A percentile compares a stretch with the other conserved stretches of the same genome.
Conservation (phyloP, 2,113 vertebrate genomes). For the Syrrhaptes paradoxus region DNA sequence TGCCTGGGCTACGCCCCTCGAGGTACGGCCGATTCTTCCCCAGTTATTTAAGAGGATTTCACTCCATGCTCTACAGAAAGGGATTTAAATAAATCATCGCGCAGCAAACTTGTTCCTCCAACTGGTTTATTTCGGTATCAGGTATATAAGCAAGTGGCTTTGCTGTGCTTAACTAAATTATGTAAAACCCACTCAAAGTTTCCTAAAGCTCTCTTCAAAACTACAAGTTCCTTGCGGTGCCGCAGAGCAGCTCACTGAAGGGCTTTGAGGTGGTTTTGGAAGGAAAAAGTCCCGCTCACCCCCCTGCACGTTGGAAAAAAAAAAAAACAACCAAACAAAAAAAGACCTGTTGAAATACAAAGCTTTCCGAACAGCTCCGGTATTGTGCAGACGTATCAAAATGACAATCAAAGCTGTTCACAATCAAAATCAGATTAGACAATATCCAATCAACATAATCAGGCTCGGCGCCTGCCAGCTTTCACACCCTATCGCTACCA, state of each 20-base stretch:
- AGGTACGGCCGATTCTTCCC: slow-evolving; percentile 4
- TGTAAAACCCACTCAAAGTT: slow-evolving; percentile 61
- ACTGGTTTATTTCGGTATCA: slow-evolving; percentile 51
- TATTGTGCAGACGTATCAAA: slow-evolving; percentile 44
- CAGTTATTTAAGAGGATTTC: slow-evolving; percentile 62
- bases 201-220: slow-evolving; percentile 55
- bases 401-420: slow-evolving; percentile 54
- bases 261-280: slow-evolving; percentile 42
- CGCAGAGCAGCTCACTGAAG: background rate
- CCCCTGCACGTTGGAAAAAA: rapidly evolving
- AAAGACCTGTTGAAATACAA: slow-evolving; percentile 40
- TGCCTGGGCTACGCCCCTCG: background rate
- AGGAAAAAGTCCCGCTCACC: background rate
- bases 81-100: slow-evolving; percentile 60
- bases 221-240: background rate
- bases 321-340: background rate
- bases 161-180: slow-evolving; percentile 52
- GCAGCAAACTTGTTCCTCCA: slow-evolving; percentile 46
- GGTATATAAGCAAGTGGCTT: slow-evolving; percentile 59
- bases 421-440: slow-evolving; percentile 68
- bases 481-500: background rate
- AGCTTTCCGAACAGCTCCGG: slow-evolving; percentile 1
- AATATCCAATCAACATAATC: slow-evolving; percentile 64
- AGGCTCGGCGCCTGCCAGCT: background rate
- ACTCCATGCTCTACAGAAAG: background rate